Percentiles rank a stretch among this genome's conserved stretches.
Conservation (phyloP, 2,888 invertebrate genomes). For the Tineola bisselliella region DNA sequence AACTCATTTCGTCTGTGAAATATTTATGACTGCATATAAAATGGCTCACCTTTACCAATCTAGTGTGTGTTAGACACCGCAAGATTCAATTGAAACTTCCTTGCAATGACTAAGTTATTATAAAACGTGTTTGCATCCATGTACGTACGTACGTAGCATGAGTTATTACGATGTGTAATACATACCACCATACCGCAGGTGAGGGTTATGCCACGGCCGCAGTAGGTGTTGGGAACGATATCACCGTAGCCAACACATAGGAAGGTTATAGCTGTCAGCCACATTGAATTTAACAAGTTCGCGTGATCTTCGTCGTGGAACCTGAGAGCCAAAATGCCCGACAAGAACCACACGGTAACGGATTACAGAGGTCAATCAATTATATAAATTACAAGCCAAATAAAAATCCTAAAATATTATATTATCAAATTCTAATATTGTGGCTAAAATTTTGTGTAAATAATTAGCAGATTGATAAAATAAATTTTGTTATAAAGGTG, state of each 20-base stretch:
- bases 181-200: slow-evolving; percentile 99
- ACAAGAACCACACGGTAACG: slow-evolving; percentile 64
- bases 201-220: slow-evolving; percentile 98
- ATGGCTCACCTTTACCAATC: slow-evolving; percentile 66
- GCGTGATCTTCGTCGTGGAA: slow-evolving; percentile 98
- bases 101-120: slow-evolving; percentile 38
- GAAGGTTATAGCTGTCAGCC: slow-evolving; percentile 99
- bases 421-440: slow-evolving; percentile 5
- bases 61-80: slow-evolving; percentile 41
- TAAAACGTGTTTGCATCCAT: slow-evolving; percentile 15
- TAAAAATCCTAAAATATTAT: slow-evolving; percentile 7
- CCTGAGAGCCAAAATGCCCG: slow-evolving; percentile 74
- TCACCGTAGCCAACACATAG: slow-evolving; percentile 99
- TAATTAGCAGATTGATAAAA: slow-evolving; percentile 4
- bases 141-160: not conserved
- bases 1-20: slow-evolving; percentile 17
- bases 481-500: not conserved
- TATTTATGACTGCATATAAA: slow-evolving; percentile 32
- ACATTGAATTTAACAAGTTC: slow-evolving; percentile 99
- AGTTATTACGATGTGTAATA: slow-evolving; percentile 42
- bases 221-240: slow-evolving; percentile 99
- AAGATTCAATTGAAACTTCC: slow-evolving; percentile 28
- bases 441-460: slow-evolving; percentile 7
- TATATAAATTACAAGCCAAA: slow-evolving; percentile 1
- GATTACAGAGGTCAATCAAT: slow-evolving; percentile 22